Evolutionary conservation across 1,140 invertebrate species (phyloP).

Genomic region (Drosophila albomicans): DNA sequence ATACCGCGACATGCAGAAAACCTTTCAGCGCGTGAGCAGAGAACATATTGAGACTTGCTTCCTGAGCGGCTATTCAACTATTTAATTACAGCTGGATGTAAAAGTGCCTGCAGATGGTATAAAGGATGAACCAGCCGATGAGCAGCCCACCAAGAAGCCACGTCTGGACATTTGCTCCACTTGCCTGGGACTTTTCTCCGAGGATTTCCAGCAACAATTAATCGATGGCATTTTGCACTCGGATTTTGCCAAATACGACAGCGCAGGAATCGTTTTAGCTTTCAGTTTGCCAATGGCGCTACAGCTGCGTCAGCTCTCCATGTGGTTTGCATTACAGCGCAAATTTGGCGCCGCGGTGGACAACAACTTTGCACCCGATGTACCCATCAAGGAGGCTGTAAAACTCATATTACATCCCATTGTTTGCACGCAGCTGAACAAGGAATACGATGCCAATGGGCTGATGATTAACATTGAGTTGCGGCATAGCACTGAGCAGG

Average conservation of each 20-base stretch:
- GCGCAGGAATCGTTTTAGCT: slow-evolving; percentile 80
- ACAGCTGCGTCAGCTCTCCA: slow-evolving; percentile 84
- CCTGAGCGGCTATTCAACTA: slow-evolving; percentile 10
- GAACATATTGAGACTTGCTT: background rate
- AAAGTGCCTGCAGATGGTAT: slow-evolving; percentile 32
- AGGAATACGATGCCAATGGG: slow-evolving; percentile 74
- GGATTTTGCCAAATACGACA: slow-evolving; percentile 84
- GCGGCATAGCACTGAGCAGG: slow-evolving; percentile 59
- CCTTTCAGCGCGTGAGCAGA: slow-evolving; percentile 77
- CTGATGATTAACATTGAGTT: slow-evolving; percentile 77
- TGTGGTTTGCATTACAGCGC: slow-evolving; percentile 83
- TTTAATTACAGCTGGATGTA: slow-evolving; percentile 53
- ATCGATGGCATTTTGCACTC: slow-evolving; percentile 84
- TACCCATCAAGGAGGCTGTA: slow-evolving; percentile 78
- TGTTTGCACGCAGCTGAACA: slow-evolving; percentile 61
- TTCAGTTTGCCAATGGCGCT: slow-evolving; percentile 84
- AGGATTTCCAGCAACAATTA: slow-evolving; percentile 84
- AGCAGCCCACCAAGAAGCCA: slow-evolving; percentile 72
- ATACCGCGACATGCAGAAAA: slow-evolving; percentile 84
- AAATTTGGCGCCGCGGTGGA: slow-evolving; percentile 74
- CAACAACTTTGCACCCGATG: slow-evolving; percentile 62
- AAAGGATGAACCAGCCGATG: background rate
- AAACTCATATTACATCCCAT: slow-evolving; percentile 77
- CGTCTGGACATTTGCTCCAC: slow-evolving; percentile 86
- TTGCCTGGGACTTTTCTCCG: slow-evolving; percentile 89